Conservation (phyloP, 2,113 vertebrate species). For the Bungarus multicinctus region DNA sequence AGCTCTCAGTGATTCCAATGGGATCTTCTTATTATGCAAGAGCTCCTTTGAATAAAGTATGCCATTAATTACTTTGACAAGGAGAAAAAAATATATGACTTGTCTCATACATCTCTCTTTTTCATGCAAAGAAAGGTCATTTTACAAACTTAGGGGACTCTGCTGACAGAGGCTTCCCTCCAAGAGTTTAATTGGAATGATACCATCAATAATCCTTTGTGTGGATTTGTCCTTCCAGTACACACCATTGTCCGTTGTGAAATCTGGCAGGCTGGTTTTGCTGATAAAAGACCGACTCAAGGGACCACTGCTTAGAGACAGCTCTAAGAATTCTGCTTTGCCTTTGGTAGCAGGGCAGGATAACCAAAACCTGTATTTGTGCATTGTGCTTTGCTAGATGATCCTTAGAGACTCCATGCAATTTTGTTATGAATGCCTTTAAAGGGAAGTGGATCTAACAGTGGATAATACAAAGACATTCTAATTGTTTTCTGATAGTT, state of each 20-base stretch:
- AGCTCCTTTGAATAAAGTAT: not conserved
- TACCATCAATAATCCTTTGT: conserved; percentile 64
- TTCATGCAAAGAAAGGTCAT: conserved; percentile 50
- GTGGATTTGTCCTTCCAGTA: conserved; percentile 59
- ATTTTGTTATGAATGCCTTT: not conserved
- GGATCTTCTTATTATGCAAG: not conserved
- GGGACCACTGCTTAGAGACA: conserved; percentile 33
- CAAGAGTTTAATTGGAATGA: conserved; percentile 56
- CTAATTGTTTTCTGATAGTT: not conserved
- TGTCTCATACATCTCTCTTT: not conserved
- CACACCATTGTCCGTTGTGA: conserved; percentile 46
- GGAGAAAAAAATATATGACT: conserved; percentile 5
- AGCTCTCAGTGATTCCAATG: not conserved
- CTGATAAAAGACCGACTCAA: conserved; percentile 51
- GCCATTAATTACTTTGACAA: conserved; percentile 10
- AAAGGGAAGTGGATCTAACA: not conserved
- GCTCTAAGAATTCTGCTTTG: conserved; percentile 21
- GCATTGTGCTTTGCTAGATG: not conserved
- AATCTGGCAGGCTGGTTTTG: conserved; percentile 43
- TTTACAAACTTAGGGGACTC: conserved; percentile 9
- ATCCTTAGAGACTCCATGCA: not conserved
- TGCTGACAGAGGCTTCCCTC: conserved; percentile 65
- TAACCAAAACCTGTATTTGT: conserved; percentile 14
- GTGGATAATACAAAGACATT: not conserved
- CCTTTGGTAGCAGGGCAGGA: conserved; percentile 29